Conservation (phyloP, 2,888 invertebrate species). For the Flexamia atlantica region DNA sequence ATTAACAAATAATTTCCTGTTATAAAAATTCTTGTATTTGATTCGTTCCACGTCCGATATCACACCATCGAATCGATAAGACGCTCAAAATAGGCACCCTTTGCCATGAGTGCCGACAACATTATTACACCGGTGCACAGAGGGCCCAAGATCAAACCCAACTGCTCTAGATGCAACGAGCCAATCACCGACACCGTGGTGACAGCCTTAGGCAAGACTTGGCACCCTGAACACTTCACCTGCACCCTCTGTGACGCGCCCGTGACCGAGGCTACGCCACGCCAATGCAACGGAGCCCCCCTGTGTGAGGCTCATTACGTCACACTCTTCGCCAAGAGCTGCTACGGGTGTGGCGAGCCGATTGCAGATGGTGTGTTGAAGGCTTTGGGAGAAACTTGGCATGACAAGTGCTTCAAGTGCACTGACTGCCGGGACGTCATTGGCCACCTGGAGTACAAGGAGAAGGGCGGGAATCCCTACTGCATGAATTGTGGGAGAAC, state of each 20-base stretch:
- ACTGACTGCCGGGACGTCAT: neutral
- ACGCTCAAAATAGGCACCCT: too few relatives aligned
- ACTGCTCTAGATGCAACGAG: neutral
- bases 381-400: slow-evolving; percentile 93
- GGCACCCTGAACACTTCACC: too few relatives aligned
- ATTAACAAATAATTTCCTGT: too few relatives aligned
- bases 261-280: slow-evolving; percentile 79
- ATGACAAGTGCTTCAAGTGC: slow-evolving; percentile 80
- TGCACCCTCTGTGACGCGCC: slow-evolving; percentile 79
- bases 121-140: too few relatives aligned
- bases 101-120: too few relatives aligned
- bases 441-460: neutral
- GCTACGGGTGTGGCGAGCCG: slow-evolving; percentile 80
- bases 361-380: slow-evolving; percentile 88
- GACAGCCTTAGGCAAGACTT: slow-evolving; percentile 77
- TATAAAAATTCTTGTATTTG: too few relatives aligned
- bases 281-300: slow-evolving; percentile 79
- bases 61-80: too few relatives aligned
- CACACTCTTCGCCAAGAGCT: slow-evolving; percentile 80
- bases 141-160: too few relatives aligned
- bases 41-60: too few relatives aligned
- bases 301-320: slow-evolving; percentile 82
- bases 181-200: neutral
- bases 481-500: neutral
- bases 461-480: neutral